phyloP scores from a whole-genome alignment of 2,888 invertebrate species.

The Antheraea assamensis region DNA sequence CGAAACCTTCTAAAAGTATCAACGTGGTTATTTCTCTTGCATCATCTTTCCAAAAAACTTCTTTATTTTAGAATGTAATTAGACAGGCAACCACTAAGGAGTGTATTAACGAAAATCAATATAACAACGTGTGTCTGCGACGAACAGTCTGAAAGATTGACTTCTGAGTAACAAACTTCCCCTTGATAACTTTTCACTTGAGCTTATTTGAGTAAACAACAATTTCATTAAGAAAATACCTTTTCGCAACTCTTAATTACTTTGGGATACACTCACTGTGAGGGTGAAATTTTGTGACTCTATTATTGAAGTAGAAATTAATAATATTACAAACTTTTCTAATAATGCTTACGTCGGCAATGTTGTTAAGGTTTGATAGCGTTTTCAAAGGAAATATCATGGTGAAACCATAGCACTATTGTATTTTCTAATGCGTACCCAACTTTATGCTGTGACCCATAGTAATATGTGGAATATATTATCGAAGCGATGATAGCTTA shows the following conservation, averaged over 20 bases:
- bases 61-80: neutral
- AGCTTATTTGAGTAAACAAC: slow-evolving; percentile 27
- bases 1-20: too few relatives aligned
- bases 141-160: neutral
- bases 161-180: slow-evolving; percentile 17
- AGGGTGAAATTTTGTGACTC: slow-evolving; percentile 9
- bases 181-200: slow-evolving; percentile 21
- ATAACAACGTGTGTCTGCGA: neutral
- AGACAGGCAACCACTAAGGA: neutral
- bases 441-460: too few relatives aligned
- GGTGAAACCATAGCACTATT: too few relatives aligned
- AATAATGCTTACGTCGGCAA: neutral
- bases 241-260: slow-evolving; percentile 11
- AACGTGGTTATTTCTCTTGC: too few relatives aligned
- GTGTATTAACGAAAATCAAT: neutral
- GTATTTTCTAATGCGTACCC: too few relatives aligned
- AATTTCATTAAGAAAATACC: slow-evolving; percentile 33
- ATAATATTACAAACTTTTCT: slow-evolving; percentile 2
- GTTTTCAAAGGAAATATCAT: neutral
- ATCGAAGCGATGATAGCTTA: too few relatives aligned
- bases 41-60: too few relatives aligned
- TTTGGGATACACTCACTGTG: neutral
- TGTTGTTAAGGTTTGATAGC: neutral
- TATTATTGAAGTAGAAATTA: neutral
- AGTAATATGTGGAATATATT: too few relatives aligned